Evolutionary conservation across 2,888 invertebrate species (phyloP), one percentile per base, ranked within the genome.

Genomic region (Drosophila nr. medialis): DNA sequence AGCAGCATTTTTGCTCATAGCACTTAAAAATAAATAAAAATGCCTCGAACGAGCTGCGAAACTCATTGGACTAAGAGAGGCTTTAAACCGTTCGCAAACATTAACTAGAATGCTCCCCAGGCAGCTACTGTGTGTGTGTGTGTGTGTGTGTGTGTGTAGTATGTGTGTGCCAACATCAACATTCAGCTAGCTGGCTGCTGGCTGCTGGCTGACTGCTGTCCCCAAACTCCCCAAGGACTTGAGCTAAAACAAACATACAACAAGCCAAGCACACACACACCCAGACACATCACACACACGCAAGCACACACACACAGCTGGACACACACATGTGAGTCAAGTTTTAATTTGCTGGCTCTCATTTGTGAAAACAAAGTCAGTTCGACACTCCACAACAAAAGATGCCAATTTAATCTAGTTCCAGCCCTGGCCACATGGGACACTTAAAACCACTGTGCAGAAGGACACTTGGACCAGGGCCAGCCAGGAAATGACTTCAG

Each of bases 341-440:
- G 80, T 89, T 86, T 86, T 86, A 89, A 86, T 86, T 86, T 89
- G 85, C 80, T 77, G 70, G 70, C 70, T 66, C 73, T 86, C 83
- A 80, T 86, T 86, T 86, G 73, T 64, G 77, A 77, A 76, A 87
- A 87, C 86, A 89, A 89, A 89, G 89, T 86, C 87, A 84, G 81
- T 87, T 75, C 75, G 75, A 80, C 77, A 80, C 80, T 76, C 75
- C 60, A 81, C 77, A 86, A 88, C 81, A 90, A 91, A 91, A 91
- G 89, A 90, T 91, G 92, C 91, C 91, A 91, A 91, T 91, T 91
- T 92, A 91, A 92, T 92, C 91, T 88, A 91, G 86, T 85, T 79
- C 86, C 80, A 76, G 80, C 83, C 85, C 84, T 86, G 91, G 92
- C 91, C 92, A 92, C 91, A 92, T 91, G 91, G 92, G 91, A 91